These are phyloP conservation scores for Parauchenoglanis punctatus DNA, from an alignment of 2,797 vertebrate genomes.

Conservation along the genomic window DNA sequence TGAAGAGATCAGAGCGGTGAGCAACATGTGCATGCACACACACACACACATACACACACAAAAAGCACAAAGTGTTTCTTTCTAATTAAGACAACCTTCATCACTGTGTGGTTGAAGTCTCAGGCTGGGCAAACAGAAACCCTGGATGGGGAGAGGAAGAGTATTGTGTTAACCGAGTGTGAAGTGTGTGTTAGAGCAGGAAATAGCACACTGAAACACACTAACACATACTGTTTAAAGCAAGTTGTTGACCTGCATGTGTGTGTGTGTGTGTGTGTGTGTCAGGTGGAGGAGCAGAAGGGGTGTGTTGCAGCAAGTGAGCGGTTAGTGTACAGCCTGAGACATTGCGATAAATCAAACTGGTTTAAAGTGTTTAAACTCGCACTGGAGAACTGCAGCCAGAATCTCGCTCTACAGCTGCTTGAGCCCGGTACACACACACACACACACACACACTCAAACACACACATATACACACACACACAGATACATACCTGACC, in stretches of 20 bases:
- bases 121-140: background rate
- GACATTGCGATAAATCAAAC: slow-evolving; percentile 56
- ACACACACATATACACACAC: background rate
- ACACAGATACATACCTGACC: background rate
- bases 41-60: background rate
- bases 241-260: background rate
- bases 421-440: slow-evolving; percentile 40
- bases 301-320: slow-evolving; percentile 51
- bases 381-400: slow-evolving; percentile 36
- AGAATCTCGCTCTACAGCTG: slow-evolving; percentile 5
- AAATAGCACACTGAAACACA: background rate
- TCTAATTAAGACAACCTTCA: too few relatives aligned
- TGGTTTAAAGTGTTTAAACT: slow-evolving; percentile 60
- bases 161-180: background rate
- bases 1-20: slow-evolving; percentile 60
- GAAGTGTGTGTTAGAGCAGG: background rate
- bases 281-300: slow-evolving; percentile 36
- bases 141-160: background rate
- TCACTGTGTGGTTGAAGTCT: background rate
- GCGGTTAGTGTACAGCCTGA: slow-evolving; percentile 50
- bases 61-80: background rate
- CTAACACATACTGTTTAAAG: background rate
- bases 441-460: slow-evolving; percentile 3
- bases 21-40: slow-evolving; percentile 10
- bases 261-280: slow-evolving; percentile 20